These are phyloP conservation scores for human (Homo sapiens) DNA, from an alignment of 2,113 vertebrate genomes.

Conservation along the genomic window DNA sequence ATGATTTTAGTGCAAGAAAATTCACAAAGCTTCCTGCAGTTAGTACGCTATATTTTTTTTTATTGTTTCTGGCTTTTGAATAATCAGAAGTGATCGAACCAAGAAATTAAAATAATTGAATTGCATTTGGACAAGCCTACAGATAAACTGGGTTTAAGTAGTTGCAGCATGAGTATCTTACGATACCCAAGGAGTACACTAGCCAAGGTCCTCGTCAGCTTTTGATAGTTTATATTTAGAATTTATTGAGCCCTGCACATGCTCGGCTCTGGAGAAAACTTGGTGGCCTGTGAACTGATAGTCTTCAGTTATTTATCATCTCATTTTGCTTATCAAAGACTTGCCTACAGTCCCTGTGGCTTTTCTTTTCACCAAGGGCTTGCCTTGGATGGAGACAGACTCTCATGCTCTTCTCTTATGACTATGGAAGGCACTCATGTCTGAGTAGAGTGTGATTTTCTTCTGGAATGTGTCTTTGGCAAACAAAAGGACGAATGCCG, in stretches of 20 bases:
- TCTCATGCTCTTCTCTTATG: background rate
- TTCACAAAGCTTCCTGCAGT: background rate
- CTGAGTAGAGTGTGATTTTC: background rate
- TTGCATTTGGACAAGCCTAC: constrained; percentile 29
- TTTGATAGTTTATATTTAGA: constrained; percentile 26
- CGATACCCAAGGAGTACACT: background rate
- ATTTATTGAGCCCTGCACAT: background rate
- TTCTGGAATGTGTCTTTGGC: background rate
- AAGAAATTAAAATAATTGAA: constrained; percentile 21
- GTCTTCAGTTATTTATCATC: background rate
- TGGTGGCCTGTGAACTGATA: background rate
- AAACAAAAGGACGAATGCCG: background rate
- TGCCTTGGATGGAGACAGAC: background rate
- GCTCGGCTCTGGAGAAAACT: background rate
- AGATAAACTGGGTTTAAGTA: background rate
- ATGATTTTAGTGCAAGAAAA: background rate
- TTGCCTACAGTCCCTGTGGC: background rate
- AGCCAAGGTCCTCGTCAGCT: constrained; percentile 30
- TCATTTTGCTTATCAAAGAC: constrained; percentile 38
- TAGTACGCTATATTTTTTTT: background rate
- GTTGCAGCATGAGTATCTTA: background rate
- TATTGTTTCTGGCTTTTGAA: background rate
- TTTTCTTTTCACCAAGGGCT: constrained; percentile 26
- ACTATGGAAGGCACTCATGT: background rate
- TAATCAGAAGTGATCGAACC: constrained; percentile 44